Percentiles rank a stretch among this genome's conserved stretches.
Evolutionary conservation across 2,888 invertebrate species (phyloP).

Genomic region (Gasteruption jaculator): DNA sequence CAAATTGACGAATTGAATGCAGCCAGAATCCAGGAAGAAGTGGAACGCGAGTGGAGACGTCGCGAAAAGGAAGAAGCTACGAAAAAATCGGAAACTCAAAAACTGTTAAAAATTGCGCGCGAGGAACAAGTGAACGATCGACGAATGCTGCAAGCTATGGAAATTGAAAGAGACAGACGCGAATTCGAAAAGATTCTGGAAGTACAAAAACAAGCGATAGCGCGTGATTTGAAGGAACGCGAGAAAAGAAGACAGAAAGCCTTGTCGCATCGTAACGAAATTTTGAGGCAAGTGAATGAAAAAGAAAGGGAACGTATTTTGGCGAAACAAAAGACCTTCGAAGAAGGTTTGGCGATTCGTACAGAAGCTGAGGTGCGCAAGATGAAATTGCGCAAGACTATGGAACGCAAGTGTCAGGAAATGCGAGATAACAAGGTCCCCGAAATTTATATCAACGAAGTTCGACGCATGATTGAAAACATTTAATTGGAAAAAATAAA

Average conservation of each 20-base stretch:
- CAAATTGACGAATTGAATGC: constrained; percentile 56
- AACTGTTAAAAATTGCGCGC: constrained; percentile 55
- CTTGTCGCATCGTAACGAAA: constrained; percentile 59
- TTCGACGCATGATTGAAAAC: constrained; percentile 42
- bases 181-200: constrained; percentile 59
- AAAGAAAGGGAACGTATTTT: constrained; percentile 65
- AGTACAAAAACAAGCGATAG: constrained; percentile 56
- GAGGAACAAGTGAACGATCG: constrained; percentile 59
- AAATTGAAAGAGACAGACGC: constrained; percentile 63
- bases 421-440: constrained; percentile 58
- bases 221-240: constrained; percentile 54
- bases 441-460: constrained; percentile 57
- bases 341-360: constrained; percentile 63
- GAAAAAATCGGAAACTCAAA: constrained; percentile 56
- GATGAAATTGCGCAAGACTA: constrained; percentile 53
- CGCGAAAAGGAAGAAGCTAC: constrained; percentile 62
- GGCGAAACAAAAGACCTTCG: constrained; percentile 59
- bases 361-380: constrained; percentile 60
- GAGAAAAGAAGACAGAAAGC: constrained; percentile 49
- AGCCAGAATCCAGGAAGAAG: constrained; percentile 56
- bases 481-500: constrained; percentile 25
- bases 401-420: constrained; percentile 57
- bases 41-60: constrained; percentile 66
- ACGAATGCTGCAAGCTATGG: constrained; percentile 62
- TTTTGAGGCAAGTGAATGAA: constrained; percentile 66